phyloP scores from a whole-genome alignment of 1,140 invertebrate species.

The Muscidifurax raptorellus region DNA sequence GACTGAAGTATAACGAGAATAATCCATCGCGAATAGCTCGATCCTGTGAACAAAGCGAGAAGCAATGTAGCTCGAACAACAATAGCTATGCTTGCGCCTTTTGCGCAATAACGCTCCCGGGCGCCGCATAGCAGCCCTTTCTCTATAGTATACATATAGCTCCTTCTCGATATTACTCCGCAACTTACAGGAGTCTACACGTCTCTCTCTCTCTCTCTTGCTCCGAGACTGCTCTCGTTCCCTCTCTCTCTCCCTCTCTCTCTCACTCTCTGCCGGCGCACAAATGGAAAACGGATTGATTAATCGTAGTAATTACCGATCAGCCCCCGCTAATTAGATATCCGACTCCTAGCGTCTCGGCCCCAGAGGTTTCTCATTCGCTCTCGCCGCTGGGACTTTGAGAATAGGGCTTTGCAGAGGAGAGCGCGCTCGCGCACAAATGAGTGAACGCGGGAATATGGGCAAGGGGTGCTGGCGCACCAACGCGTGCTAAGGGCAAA shows the following conservation, averaged over 20 bases:
- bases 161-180: conserved; percentile 38
- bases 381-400: conserved; percentile 61
- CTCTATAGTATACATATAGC: background rate
- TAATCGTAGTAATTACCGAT: conserved; percentile 77
- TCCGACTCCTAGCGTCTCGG: conserved; percentile 70
- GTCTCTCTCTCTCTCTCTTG: conserved; percentile 1
- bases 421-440: conserved; percentile 55
- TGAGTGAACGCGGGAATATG: conserved; percentile 51
- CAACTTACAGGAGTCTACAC: conserved; percentile 6
- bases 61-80: conserved; percentile 45
- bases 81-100: conserved; percentile 44
- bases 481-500: conserved; percentile 48
- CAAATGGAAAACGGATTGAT: conserved; percentile 77
- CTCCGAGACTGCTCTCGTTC: conserved; percentile 1
- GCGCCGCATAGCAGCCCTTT: conserved; percentile 37
- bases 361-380: conserved; percentile 68
- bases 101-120: conserved; percentile 22
- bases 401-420: conserved; percentile 54
- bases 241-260: conserved; percentile 2
- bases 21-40: background rate
- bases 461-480: conserved; percentile 24
- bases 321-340: conserved; percentile 76
- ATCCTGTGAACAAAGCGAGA: background rate
- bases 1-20: background rate
- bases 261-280: conserved; percentile 1